Percentiles rank a stretch among this genome's conserved stretches.
Conservation (phyloP, 2,113 vertebrate species). For the Pangasianodon gigas region DNA sequence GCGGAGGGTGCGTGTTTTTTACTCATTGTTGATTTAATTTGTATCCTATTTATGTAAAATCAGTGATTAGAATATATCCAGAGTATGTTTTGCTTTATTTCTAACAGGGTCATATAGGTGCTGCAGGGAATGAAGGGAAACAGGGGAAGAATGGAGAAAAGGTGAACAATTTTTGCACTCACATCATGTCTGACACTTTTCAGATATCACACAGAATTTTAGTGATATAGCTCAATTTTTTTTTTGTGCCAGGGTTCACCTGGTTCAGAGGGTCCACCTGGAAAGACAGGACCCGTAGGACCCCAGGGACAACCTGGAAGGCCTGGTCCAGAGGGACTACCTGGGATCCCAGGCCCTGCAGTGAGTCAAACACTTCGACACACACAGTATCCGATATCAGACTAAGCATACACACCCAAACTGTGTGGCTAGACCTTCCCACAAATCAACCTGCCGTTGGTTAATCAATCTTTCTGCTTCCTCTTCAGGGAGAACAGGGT, state of each 20-base stretch:
- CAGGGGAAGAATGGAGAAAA: constrained; percentile 86
- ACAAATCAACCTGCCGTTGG: constrained; percentile 29
- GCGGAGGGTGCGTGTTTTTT: constrained; percentile 77
- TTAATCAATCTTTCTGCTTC: constrained; percentile 36
- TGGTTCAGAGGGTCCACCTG: constrained; percentile 76
- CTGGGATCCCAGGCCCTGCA: constrained; percentile 85
- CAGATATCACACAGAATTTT: not conserved
- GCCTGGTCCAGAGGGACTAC: constrained; percentile 81
- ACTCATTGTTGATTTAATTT: not conserved
- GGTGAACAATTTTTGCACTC: constrained; percentile 65
- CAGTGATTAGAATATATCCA: not conserved
- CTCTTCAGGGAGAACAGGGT: constrained; percentile 85
- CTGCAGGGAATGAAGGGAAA: constrained; percentile 80
- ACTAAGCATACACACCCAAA: not conserved
- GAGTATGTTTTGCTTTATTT: not conserved
- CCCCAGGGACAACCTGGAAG: constrained; percentile 82
- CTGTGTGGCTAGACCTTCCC: not conserved
- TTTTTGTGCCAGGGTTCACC: constrained; percentile 72
- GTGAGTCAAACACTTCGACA: constrained; percentile 72
- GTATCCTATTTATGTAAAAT: not conserved
- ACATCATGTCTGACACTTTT: not conserved
- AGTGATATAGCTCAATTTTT: not conserved
- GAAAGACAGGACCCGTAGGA: constrained; percentile 82
- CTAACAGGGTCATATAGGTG: constrained; percentile 78
- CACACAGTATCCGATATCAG: constrained; percentile 22